A percentile compares a stretch with the other conserved stretches of the same genome.
These are phyloP conservation scores for Muscina levida DNA, from an alignment of 2,888 invertebrate species.

Conservation along the genomic window DNA sequence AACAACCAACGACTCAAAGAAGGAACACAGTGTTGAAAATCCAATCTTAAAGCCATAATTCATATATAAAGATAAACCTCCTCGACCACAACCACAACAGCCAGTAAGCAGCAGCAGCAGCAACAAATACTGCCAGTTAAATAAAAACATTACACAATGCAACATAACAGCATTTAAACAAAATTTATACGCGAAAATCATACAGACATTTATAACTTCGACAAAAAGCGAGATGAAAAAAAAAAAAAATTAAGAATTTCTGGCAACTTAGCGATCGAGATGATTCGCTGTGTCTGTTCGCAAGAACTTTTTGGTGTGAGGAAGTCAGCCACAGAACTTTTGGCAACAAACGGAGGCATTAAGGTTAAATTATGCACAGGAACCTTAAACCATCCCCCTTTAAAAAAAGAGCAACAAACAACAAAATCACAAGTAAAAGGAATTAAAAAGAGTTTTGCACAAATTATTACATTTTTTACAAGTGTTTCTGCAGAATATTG, in stretches of 20 bases:
- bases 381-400: no score
- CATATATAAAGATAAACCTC: slow-evolving; percentile 70
- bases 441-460: slow-evolving; percentile 43
- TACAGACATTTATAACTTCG: slow-evolving; percentile 27
- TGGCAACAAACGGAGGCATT: slow-evolving; percentile 42
- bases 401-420: slow-evolving; percentile 18
- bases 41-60: slow-evolving; percentile 78
- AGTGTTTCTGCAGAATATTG: slow-evolving; percentile 21
- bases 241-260: slow-evolving; percentile 16
- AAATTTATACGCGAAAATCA: slow-evolving; percentile 51
- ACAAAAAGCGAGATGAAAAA: no score
- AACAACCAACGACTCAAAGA: slow-evolving; percentile 38
- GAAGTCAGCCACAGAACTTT: no score
- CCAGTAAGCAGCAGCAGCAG: not conserved
- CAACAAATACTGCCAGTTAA: slow-evolving; percentile 18
- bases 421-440: not conserved
- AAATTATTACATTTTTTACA: slow-evolving; percentile 58
- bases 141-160: slow-evolving; percentile 25
- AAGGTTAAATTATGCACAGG: slow-evolving; percentile 37
- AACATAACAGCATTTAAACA: slow-evolving; percentile 50
- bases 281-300: no score
- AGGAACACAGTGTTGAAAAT: slow-evolving; percentile 76
- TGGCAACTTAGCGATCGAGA: not conserved
- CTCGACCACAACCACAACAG: slow-evolving; percentile 24
- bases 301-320: no score